Evolutionary conservation across 2,797 vertebrate genomes (phyloP), one percentile per base, ranked within the genome.

Genomic region (Catamblyrhynchus diadema): DNA sequence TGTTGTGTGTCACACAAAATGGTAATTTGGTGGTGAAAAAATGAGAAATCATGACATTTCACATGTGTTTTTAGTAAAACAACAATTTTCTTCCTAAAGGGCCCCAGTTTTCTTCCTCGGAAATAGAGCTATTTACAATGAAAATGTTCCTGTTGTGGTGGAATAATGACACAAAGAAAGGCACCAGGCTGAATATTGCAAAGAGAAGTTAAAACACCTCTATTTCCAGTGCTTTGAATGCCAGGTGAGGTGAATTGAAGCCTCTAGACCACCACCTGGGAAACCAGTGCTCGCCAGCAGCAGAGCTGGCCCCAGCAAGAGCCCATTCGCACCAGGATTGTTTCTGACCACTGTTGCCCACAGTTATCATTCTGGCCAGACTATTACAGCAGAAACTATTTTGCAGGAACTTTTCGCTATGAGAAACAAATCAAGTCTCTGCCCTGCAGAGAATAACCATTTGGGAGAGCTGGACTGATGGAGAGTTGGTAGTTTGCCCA

Each of bases 1-100:
- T 96, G 95, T 94, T 94, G 90, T 28, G 6, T 96, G 95, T 96
- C 96, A 96, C 90, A 96, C 86, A 94, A 90, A 96, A 96, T 93
- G 89, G 95, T 91, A 96, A 96, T 94, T 90, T 94, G 87, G 95
- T 86, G 66, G 80, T 89, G 95, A 95, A 96, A 96, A 97, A 96
- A 91, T 45, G 80, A 91, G 87, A 94, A 96, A 95, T 94, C 91
- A 93, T 97, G 95, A 95, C 94, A 93, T 96, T 96, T 97, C 95
- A 96, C 95, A 96, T 97, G 85, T 96, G 93, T 93, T 96, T 96
- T 95, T 84, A 96, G 94, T 95, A 96, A 94, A 95, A 91, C 91
- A 96, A 91, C 93, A 86, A 96, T 96, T 97, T 96, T 94, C 94
- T 61, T 97, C 88, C 87, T 90, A 72, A 95, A 94, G 77, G 89